Evolutionary conservation across 2,888 invertebrate species (phyloP).

Genomic region (Hirtodrosophila trivittata): DNA sequence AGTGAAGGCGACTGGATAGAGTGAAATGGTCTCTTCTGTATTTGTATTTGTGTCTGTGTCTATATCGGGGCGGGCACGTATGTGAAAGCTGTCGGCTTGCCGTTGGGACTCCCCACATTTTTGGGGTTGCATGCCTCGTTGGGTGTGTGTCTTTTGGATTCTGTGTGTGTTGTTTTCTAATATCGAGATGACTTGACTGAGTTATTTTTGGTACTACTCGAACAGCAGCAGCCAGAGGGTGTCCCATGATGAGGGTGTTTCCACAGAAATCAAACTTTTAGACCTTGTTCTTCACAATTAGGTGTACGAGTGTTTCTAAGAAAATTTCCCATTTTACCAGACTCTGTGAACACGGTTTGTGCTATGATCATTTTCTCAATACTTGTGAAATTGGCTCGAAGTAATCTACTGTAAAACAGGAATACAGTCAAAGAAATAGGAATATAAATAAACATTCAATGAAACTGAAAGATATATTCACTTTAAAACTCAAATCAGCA

Average conservation of each 20-base stretch:
- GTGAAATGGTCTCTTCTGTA: not conserved
- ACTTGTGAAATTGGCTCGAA: not conserved
- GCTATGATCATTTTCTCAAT: not conserved
- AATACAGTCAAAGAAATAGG: no score
- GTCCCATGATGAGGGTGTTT: constrained; percentile 16
- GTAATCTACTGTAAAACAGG: not conserved
- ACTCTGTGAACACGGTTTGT: no score
- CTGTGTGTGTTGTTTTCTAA: constrained; percentile 58
- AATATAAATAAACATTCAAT: no score
- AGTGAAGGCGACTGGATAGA: not conserved
- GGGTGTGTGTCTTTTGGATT: constrained; percentile 24
- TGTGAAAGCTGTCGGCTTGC: constrained; percentile 45
- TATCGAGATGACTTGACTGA: constrained; percentile 63
- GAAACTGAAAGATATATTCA: no score
- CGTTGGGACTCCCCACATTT: constrained; percentile 25
- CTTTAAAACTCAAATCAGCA: no score
- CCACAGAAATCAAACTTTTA: constrained; percentile 23
- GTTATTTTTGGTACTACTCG: constrained; percentile 50
- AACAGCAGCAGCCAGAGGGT: constrained; percentile 3
- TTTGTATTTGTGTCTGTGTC: constrained; percentile 11
- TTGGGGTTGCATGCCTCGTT: constrained; percentile 53
- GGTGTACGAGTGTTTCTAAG: not conserved
- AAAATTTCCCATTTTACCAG: not conserved
- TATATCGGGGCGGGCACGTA: constrained; percentile 48
- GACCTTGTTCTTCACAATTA: constrained; percentile 8